These are phyloP conservation scores for Tympanuchus pallidicinctus DNA, from an alignment of 2,113 vertebrate species.

Conservation along the genomic window DNA sequence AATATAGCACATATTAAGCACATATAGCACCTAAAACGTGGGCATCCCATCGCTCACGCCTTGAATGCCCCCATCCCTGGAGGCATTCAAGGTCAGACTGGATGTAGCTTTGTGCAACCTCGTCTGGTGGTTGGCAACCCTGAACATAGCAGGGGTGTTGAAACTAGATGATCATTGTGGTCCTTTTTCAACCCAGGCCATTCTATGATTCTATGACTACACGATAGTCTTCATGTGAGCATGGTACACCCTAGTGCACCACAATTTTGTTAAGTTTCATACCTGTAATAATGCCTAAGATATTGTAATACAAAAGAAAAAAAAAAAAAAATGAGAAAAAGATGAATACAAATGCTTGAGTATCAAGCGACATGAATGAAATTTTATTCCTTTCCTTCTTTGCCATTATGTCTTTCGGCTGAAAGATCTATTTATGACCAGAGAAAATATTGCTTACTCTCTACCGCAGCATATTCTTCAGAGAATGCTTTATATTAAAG, in stretches of 20 bases:
- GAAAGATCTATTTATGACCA: background rate
- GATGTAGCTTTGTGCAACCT: too few relatives aligned
- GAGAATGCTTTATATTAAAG: background rate
- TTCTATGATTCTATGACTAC: background rate
- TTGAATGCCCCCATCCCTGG: too few relatives aligned
- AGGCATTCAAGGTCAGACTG: too few relatives aligned
- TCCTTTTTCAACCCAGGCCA: too few relatives aligned
- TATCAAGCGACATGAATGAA: background rate
- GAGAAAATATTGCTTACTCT: background rate
- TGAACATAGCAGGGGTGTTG: too few relatives aligned
- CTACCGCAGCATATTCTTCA: background rate
- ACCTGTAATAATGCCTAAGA: background rate
- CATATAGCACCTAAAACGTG: background rate
- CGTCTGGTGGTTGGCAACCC: too few relatives aligned
- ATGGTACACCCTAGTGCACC: background rate
- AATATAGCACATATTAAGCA: fast-evolving
- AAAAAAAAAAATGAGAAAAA: too few relatives aligned
- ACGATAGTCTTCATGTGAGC: background rate
- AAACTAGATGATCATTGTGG: too few relatives aligned
- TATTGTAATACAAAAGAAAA: background rate
- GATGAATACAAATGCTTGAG: background rate
- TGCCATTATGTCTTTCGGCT: background rate
- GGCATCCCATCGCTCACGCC: background rate
- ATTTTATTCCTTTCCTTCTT: background rate
- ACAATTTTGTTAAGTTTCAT: background rate